Base-by-base conservation (phyloP, 2,113 vertebrate species). In the Poeciliopsis occidentalis region DNA sequence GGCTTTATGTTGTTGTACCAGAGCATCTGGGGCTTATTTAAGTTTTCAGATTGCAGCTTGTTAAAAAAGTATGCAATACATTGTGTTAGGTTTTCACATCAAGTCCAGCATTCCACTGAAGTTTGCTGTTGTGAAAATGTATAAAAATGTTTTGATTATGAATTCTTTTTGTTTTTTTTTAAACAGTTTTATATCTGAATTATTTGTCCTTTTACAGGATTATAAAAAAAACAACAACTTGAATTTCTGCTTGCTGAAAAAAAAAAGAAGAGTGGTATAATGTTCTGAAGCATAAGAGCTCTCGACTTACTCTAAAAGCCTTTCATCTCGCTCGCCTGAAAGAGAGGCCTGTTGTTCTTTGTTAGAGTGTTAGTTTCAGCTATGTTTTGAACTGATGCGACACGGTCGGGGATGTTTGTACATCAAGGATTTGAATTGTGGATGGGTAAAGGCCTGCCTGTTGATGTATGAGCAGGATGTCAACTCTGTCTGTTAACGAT, bases 401-500 rank as follows among this genome's bases (percentile, higher is more conserved):
- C 88, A 86, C 88, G 73, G 81, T 68, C 75, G 78, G 85, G 54
- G 78, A 87, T 91, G 86, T 91, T 85, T 80, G 84, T 78, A 90
- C 86, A 89, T 91, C 90, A 85, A 86, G 83, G 69, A 67, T 86
- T 84, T 79, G 82, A 86, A 85, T 90, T 82, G 74, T 77, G 37
- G 69, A 85, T 76, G 87, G 87, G 88, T 80, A 82, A 76, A 86
- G 88, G 75, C 79, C 85, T 72, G 77, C 26, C 27, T 74, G 67
- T 57, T 89, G 92, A 94, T 92, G 86, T 92, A 93, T 82, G 88
- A 91, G 83, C 76, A 24, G 75, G 60, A 77, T 84, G 92, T 92
- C 91, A 88, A 63, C 51, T 74, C 81, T 82, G 83, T 93, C 92
- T 92, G 91, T 92, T 92, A 91, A 93, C 85, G 79, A 90, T 92